These are phyloP conservation scores for Drosophila aff. DNA, from an alignment of 1,140 invertebrate species.

Conservation along the genomic window DNA sequence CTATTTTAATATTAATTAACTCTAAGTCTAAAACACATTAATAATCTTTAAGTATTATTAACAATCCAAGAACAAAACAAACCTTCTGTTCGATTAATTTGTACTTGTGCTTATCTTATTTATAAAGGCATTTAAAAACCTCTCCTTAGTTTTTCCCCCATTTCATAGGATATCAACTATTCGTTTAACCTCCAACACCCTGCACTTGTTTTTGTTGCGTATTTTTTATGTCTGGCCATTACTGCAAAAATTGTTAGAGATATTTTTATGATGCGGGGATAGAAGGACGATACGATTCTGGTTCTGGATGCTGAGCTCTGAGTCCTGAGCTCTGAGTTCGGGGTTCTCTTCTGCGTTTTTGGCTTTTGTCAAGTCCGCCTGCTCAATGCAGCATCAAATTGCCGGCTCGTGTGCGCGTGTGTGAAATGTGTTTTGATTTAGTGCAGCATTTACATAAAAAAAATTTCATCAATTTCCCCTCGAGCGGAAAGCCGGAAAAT, in stretches of 20 bases:
- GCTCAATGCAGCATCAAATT: constrained; percentile 74
- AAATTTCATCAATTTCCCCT: constrained; percentile 71
- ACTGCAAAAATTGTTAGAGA: constrained; percentile 74
- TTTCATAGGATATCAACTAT: constrained; percentile 9
- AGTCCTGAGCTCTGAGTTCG: not conserved
- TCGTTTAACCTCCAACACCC: not conserved
- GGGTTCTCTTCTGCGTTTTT: constrained; percentile 29
- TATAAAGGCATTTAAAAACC: too few relatives aligned
- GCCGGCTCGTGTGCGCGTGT: constrained; percentile 65
- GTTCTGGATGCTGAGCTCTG: constrained; percentile 16
- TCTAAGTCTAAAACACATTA: too few relatives aligned
- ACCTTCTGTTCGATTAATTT: too few relatives aligned
- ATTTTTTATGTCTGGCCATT: constrained; percentile 79
- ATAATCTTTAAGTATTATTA: too few relatives aligned
- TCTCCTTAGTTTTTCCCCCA: too few relatives aligned
- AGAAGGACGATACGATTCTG: constrained; percentile 17
- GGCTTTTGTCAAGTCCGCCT: constrained; percentile 69
- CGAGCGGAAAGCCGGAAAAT: constrained; percentile 1
- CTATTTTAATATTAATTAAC: too few relatives aligned
- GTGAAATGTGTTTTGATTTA: constrained; percentile 73
- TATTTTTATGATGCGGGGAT: constrained; percentile 62
- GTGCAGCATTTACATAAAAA: constrained; percentile 78
- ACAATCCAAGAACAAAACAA: too few relatives aligned
- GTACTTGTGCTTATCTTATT: too few relatives aligned
- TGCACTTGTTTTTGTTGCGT: constrained; percentile 61